phyloP scores from a whole-genome alignment of 1,140 invertebrate species.

The Pissodes strobi region DNA sequence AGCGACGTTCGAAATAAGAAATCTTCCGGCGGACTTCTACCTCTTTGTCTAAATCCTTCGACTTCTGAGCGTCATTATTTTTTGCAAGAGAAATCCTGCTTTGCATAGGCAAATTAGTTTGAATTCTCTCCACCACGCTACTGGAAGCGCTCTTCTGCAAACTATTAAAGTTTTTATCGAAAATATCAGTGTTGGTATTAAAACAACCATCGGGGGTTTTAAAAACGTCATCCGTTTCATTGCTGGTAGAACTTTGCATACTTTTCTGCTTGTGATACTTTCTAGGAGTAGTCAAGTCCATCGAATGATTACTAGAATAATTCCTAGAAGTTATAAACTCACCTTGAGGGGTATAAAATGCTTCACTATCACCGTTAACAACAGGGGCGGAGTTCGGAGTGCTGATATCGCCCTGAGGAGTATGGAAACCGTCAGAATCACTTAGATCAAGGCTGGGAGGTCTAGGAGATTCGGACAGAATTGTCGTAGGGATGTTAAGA shows the following conservation, averaged over 20 bases:
- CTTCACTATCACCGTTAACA: slow-evolving; percentile 5
- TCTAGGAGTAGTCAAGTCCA: slow-evolving; percentile 29
- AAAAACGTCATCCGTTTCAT: slow-evolving; percentile 40
- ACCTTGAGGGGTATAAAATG: slow-evolving; percentile 11
- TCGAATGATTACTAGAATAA: not conserved
- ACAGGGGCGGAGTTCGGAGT: slow-evolving; percentile 39
- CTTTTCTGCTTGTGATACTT: slow-evolving; percentile 36
- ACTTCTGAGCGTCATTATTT: slow-evolving; percentile 3
- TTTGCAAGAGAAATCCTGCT: slow-evolving; percentile 7
- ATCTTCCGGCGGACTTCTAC: not conserved
- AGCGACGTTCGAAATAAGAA: slow-evolving; percentile 10
- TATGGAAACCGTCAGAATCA: slow-evolving; percentile 32
- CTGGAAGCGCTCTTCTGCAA: slow-evolving; percentile 48
- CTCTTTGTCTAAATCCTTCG: slow-evolving; percentile 4
- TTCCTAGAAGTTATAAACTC: slow-evolving; percentile 24
- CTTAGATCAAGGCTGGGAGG: not conserved
- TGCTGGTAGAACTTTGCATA: slow-evolving; percentile 34
- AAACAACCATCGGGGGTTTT: slow-evolving; percentile 42
- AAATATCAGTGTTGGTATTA: slow-evolving; percentile 35
- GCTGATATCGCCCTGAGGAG: slow-evolving; percentile 15
- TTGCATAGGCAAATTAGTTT: slow-evolving; percentile 3
- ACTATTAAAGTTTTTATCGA: slow-evolving; percentile 43
- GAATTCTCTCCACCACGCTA: slow-evolving; percentile 37
- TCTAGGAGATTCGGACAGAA: slow-evolving; percentile 24
- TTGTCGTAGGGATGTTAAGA: slow-evolving; percentile 38